Evolutionary conservation across 2,113 vertebrate genomes (phyloP).

Genomic region (Podiceps cristatus): DNA sequence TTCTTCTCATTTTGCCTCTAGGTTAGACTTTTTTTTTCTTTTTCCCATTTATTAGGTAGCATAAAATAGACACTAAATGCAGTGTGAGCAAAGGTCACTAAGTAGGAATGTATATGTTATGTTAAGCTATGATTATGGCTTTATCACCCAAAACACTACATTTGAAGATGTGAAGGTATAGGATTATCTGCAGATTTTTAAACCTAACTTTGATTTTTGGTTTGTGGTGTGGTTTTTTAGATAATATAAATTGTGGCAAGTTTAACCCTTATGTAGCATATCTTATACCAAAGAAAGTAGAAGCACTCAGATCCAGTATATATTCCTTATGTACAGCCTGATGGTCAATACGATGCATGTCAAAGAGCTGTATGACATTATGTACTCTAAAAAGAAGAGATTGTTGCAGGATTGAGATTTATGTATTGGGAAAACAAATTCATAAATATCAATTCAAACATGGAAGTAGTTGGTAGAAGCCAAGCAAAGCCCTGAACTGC

Average conservation of each 20-base stretch:
- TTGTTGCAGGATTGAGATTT: background rate
- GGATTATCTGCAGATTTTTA: background rate
- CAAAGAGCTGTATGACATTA: accelerated
- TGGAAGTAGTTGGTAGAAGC: background rate
- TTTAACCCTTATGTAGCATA: background rate
- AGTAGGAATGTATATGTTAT: background rate
- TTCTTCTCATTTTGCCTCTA: background rate
- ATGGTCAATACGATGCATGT: background rate
- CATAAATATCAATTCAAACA: background rate
- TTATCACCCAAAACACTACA: background rate
- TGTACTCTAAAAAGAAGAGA: background rate
- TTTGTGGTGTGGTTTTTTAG: background rate
- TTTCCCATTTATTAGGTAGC: background rate
- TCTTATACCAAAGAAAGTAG: background rate
- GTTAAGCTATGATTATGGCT: background rate
- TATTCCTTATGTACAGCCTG: background rate
- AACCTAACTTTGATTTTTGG: background rate
- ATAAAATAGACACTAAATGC: background rate
- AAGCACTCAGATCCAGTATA: background rate
- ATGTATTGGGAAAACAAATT: background rate
- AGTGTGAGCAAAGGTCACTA: background rate
- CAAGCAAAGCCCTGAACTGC: background rate
- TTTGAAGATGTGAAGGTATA: background rate
- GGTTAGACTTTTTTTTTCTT: background rate
- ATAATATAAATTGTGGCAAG: background rate